Base-by-base conservation (phyloP, 2,797 vertebrate species). In the Spondyliosoma cantharus region DNA sequence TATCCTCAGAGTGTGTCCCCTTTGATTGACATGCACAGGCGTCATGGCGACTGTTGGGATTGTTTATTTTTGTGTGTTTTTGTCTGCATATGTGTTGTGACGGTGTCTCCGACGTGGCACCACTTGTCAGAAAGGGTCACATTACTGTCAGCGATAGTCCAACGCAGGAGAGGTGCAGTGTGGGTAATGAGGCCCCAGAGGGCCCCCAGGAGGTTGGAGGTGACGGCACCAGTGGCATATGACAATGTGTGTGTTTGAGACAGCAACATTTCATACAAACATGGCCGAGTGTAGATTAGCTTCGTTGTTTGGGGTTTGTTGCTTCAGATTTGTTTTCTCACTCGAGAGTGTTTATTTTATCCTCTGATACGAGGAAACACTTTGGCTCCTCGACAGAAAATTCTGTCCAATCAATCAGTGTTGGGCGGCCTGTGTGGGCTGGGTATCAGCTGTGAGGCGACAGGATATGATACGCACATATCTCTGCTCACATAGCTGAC, bases 21-120 rank as follows among this genome's bases (percentile, higher is more conserved):
- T 81, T 85, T 93, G 91, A 94, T 60, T 92, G 94, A 91, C 91
- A 82, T 24, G 69, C 87, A 92, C 91, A 93, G 93, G 87, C 86
- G 83, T 86, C 87, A 70, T 66, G 77, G 80, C 61, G 74, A 91
- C 90, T 79, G 76, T 71, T 70, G 72, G 15, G 68, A 74, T 86
- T 90, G 89, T 91, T 86, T 87, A 87, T 86, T 86, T 91, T 86
- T 71, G 66, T 83, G 81, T 78, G 81, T 81, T 86, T 86, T 86
- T 80, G 62, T 82, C 50, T 79, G 43, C 14, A 3, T 62, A 53
- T 71, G 67, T 85, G 69, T 86, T 19, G 32, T 54, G 56, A 85
- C 58, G 62, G 81, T 77, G 88, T 89, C 88, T 74, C 84, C 61
- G 43, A 69, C 42, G 76, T 66, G 78, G 75, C 74, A 46, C 81